A percentile compares a stretch with the other conserved stretches of the same genome.
Evolutionary conservation across 1,140 invertebrate species (phyloP).

Genomic region (Drosophila sturtevanti): DNA sequence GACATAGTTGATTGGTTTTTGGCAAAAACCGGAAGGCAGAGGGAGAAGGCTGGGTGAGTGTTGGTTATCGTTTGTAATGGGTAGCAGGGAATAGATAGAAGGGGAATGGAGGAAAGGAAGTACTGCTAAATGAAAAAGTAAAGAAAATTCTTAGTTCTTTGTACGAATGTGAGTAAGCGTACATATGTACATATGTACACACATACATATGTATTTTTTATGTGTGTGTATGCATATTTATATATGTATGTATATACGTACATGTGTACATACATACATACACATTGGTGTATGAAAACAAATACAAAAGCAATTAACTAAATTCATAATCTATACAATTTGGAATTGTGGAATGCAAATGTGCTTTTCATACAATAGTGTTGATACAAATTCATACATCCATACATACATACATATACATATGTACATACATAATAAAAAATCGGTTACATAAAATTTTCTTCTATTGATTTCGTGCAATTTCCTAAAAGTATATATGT

Average conservation of each 20-base stretch:
- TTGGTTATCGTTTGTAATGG: constrained; percentile 11
- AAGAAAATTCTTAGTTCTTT: constrained; percentile 53
- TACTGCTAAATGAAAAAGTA: constrained; percentile 68
- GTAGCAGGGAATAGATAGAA: not conserved
- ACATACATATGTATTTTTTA: constrained; percentile 17
- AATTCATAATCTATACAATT: too few relatives aligned
- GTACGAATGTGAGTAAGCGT: constrained; percentile 11
- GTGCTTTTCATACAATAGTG: too few relatives aligned
- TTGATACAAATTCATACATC: too few relatives aligned
- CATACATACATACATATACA: too few relatives aligned
- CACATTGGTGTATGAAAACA: not conserved
- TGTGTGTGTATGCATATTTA: too few relatives aligned
- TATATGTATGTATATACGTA: not conserved
- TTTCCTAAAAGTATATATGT: too few relatives aligned
- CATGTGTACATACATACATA: not conserved
- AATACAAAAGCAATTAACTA: too few relatives aligned
- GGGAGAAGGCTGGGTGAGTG: not conserved
- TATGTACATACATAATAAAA: not conserved
- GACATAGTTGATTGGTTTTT: constrained; percentile 58
- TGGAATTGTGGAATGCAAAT: too few relatives aligned
- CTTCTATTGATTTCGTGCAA: too few relatives aligned
- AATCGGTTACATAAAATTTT: too few relatives aligned
- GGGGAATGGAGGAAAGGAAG: constrained; percentile 38
- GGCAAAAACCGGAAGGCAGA: constrained; percentile 17
- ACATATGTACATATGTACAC: constrained; percentile 8